These are phyloP conservation scores for Ophraella communa DNA, from an alignment of 2,888 invertebrate species.

Conservation along the genomic window DNA sequence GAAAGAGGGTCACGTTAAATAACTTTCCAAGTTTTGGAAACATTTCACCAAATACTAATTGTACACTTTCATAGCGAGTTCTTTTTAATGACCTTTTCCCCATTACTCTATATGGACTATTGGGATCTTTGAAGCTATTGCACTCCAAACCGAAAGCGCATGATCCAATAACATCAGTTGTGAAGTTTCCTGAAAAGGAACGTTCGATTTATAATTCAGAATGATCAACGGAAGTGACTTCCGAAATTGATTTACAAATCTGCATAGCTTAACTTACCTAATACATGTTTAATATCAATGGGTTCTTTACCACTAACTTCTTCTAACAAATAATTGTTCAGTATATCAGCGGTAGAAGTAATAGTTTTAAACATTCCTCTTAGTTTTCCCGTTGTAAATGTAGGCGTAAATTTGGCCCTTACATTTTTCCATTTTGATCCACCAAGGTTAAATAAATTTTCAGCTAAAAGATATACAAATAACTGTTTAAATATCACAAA, in stretches of 20 bases:
- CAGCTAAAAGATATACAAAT: too few species aligned
- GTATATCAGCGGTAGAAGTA: constrained; percentile 59
- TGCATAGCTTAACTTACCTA: too few species aligned
- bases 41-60: constrained; percentile 9
- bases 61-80: constrained; percentile 7
- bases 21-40: constrained; percentile 34
- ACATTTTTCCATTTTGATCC: constrained; percentile 39
- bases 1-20: constrained; percentile 30
- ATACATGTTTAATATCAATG: constrained; percentile 28
- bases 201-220: too few species aligned
- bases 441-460: too few species aligned
- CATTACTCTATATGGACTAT: constrained; percentile 56
- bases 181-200: constrained; percentile 28
- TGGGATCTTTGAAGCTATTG: too few species aligned
- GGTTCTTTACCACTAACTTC: constrained; percentile 15
- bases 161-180: too few species aligned
- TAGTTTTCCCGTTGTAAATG: constrained; percentile 69
- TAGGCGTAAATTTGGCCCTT: constrained; percentile 56
- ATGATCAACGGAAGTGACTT: too few species aligned
- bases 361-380: constrained; percentile 68
- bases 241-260: too few species aligned
- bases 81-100: constrained; percentile 31
- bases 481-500: too few species aligned
- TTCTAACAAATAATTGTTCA: constrained; percentile 21
- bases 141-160: constrained; percentile 67